A percentile compares a stretch with the other conserved stretches of the same genome.
Conservation (phyloP, 2,113 vertebrate genomes). For the Tetrao urogallus region DNA sequence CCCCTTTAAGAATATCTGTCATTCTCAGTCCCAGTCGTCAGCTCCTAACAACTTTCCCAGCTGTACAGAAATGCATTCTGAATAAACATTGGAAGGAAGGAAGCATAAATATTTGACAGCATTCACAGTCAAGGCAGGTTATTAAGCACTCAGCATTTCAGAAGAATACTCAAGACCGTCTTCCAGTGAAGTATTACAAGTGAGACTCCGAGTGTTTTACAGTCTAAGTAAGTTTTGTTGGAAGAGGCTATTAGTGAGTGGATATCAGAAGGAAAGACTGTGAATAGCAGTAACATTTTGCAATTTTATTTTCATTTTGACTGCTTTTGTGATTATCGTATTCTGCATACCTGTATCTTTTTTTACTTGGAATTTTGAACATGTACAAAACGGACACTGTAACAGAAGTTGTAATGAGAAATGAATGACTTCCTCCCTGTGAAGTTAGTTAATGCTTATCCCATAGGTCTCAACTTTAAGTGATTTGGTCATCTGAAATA, state of each 20-base stretch:
- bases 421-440: background rate
- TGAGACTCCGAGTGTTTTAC: constrained; percentile 18
- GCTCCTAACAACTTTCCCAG: constrained; percentile 68
- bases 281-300: background rate
- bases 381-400: rapidly evolving
- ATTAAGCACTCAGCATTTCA: constrained; percentile 59
- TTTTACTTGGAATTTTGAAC: background rate
- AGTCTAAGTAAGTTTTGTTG: constrained; percentile 34
- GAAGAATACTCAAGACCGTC: constrained; percentile 47
- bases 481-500: constrained; percentile 4
- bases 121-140: constrained; percentile 52
- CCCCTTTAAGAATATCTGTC: constrained; percentile 67
- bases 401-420: constrained; percentile 23
- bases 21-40: constrained; percentile 63
- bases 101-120: constrained; percentile 70
- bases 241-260: background rate
- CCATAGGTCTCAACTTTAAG: background rate
- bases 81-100: constrained; percentile 73
- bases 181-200: constrained; percentile 37
- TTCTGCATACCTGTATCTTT: constrained; percentile 18
- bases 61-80: constrained; percentile 67
- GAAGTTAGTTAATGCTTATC: constrained; percentile 25
- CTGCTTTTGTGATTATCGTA: constrained; percentile 24
- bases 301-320: background rate
- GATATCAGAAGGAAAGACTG: background rate